These are phyloP conservation scores for Cacatua alba DNA, from an alignment of 2,113 vertebrate genomes.

Conservation along the genomic window DNA sequence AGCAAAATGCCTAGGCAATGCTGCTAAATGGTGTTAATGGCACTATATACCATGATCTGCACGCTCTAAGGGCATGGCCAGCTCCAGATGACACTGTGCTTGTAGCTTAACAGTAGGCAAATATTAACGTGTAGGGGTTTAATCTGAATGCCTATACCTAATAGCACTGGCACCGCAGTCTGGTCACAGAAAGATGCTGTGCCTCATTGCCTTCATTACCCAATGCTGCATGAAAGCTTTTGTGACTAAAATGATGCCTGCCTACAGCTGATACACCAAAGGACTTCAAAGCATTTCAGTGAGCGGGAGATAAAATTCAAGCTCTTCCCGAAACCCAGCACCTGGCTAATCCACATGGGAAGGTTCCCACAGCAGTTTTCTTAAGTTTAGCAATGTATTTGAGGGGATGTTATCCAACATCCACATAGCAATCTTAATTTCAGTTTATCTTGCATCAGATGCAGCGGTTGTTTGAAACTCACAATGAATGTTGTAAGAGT, in stretches of 20 bases:
- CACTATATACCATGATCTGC: background rate
- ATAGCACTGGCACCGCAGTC: background rate
- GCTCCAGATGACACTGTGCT: background rate
- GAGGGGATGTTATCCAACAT: background rate
- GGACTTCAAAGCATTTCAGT: background rate
- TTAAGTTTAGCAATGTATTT: background rate
- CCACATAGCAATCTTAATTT: background rate
- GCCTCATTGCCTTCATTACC: background rate
- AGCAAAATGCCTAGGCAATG: too few species aligned
- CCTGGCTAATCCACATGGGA: background rate
- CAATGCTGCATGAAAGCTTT: background rate
- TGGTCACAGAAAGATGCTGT: background rate
- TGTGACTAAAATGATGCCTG: background rate
- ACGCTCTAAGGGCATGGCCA: background rate
- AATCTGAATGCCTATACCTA: background rate
- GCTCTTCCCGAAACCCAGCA: background rate
- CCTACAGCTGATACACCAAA: background rate
- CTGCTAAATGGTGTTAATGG: background rate
- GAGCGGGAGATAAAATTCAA: background rate
- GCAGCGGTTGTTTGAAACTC: background rate
- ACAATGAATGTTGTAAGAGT: background rate
- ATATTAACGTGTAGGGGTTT: rapidly evolving
- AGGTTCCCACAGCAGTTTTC: background rate
- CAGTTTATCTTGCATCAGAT: background rate
- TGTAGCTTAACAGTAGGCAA: background rate